Evolutionary conservation across 2,113 vertebrate genomes (phyloP).

Genomic region (Chascanopsetta lugubris): DNA sequence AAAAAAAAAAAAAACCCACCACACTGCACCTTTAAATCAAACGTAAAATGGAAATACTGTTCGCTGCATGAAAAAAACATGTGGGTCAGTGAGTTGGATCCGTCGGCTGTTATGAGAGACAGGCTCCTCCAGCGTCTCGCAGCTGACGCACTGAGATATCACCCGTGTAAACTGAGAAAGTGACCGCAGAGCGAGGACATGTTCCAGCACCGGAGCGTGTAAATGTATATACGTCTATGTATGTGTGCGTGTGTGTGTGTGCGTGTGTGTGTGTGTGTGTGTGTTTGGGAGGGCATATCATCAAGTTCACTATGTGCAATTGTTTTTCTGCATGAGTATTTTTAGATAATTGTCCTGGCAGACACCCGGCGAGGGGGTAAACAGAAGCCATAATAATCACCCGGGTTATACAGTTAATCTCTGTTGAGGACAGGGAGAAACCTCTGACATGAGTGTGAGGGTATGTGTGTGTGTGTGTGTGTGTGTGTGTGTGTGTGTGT

Average conservation of each 20-base stretch:
- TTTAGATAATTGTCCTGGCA: conserved; percentile 9
- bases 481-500: background rate
- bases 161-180: background rate
- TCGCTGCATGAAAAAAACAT: background rate
- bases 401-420: conserved; percentile 33
- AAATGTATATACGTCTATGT: background rate
- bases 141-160: background rate
- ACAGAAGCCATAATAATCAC: conserved; percentile 20
- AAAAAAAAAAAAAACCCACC: too few species aligned
- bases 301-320: too few species aligned
- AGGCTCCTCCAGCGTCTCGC: background rate
- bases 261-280: background rate
- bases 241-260: too few species aligned
- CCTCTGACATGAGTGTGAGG: conserved; percentile 19
- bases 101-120: background rate
- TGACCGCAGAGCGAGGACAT: too few species aligned
- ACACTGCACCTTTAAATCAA: too few species aligned
- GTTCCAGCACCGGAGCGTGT: too few species aligned
- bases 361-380: too few species aligned
- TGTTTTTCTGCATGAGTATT: background rate
- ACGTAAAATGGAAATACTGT: too few species aligned
- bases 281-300: too few species aligned
- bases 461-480: conserved; percentile 3
- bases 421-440: background rate
- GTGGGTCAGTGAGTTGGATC: background rate